Evolutionary conservation across 2,113 vertebrate genomes (phyloP), one percentile per base, ranked within the genome.

Genomic region (Siniperca chuatsi): DNA sequence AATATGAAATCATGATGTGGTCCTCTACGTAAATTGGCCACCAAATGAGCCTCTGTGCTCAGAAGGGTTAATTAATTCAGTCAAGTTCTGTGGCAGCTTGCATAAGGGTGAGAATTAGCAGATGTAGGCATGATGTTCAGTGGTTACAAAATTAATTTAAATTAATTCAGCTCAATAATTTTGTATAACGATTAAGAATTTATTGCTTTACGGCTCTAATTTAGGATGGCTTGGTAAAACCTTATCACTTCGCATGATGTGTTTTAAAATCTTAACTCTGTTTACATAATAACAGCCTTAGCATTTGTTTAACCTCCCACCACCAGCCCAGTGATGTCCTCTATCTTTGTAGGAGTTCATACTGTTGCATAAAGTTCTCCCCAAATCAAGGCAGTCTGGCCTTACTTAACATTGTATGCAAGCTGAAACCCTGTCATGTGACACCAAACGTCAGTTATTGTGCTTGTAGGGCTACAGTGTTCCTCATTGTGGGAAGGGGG

Each of bases 361-460:
- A 25, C 46, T 46, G 76, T 72, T 78, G 58, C 81, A 21, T 57
- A 33, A 71, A 42, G 79, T 81, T 80, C 40, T 42, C 18, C 20
- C 7, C 25, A 70, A 33, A 84, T 48, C 79, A 73, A 84, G 68
- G 69, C 20, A 65, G 37, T 18, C 42, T 67, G 69, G 64, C 74
- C 52, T 86, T 78, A 85, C 0, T 75, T 80, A 75, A 87, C 65
- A 70, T 15, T 16, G 75, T 64, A 57, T 67, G 9, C 57, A 8
- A 46, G 21, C 54, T 77, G 71, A 54, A 85, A 86, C 44, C 6
- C 71, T 70, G 78, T 83, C 77, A 87, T 76, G n/a, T 68, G 75
- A 93, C 73, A 92, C 85, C 50, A 10, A 58, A 81, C 42, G 46
- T 78, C 55, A 67, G 80, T 79, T 78, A 66, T 80, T 86, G 89